Percentiles rank a stretch among this genome's conserved stretches.
phyloP scores from a whole-genome alignment of 2,797 vertebrate species.

The Nyctibius grandis region DNA sequence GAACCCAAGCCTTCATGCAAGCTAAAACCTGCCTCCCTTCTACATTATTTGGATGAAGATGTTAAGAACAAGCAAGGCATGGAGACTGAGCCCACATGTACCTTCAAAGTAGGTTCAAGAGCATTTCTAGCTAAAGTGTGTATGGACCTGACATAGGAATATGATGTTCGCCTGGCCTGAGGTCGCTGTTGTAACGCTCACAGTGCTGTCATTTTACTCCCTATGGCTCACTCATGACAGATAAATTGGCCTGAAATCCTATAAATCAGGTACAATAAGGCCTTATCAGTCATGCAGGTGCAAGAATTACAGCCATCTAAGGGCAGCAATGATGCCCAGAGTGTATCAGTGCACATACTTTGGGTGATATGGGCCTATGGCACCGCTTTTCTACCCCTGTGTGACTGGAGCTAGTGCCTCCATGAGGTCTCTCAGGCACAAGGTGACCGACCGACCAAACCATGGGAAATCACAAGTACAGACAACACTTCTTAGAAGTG shows the following conservation, averaged over 20 bases:
- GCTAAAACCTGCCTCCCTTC: neutral
- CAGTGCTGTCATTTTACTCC: neutral
- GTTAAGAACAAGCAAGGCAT: neutral
- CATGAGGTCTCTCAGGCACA: neutral
- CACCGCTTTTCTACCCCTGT: neutral
- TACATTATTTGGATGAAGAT: neutral
- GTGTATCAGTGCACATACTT: rapidly evolving
- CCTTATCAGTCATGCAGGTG: neutral
- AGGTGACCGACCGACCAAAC: neutral
- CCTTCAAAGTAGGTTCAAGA: neutral
- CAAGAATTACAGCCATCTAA: neutral
- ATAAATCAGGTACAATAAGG: neutral
- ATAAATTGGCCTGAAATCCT: neutral
- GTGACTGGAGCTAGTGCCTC: neutral
- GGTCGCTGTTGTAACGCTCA: neutral
- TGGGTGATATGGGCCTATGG: neutral
- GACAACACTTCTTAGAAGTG: neutral
- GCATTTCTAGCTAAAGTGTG: neutral
- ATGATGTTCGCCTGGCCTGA: neutral
- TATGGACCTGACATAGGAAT: neutral
- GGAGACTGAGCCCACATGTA: neutral
- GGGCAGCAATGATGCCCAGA: neutral
- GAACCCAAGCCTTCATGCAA: neutral
- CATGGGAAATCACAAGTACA: neutral
- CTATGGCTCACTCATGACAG: neutral